A percentile compares a stretch with the other conserved stretches of the same genome.
Conservation (phyloP, 2,888 invertebrate genomes). For the Oscheius sp. region DNA sequence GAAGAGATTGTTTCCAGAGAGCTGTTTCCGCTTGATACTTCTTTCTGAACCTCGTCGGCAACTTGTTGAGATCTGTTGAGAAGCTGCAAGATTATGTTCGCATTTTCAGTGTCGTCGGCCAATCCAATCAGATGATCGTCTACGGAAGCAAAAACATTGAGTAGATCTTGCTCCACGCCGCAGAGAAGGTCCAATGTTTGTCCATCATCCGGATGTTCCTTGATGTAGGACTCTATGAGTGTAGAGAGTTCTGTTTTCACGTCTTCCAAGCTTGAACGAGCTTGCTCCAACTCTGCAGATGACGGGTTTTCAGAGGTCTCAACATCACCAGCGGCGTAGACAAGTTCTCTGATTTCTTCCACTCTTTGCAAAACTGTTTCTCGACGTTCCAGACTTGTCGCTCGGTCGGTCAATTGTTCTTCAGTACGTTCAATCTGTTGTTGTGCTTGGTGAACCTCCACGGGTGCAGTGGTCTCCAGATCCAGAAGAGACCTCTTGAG, state of each 20-base stretch:
- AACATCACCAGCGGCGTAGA: constrained; percentile 29
- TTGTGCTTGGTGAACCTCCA: constrained; percentile 28
- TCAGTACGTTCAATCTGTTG: constrained; percentile 28
- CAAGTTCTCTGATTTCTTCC: constrained; percentile 13
- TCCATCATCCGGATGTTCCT: constrained; percentile 7
- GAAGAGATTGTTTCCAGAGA: background rate
- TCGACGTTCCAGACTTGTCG: no score
- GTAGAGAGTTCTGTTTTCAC: background rate
- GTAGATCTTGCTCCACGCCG: constrained; percentile 21
- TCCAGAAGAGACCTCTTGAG: no score
- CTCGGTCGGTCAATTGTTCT: constrained; percentile 30
- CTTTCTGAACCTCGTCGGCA: constrained; percentile 2
- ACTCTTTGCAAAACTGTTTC: background rate
- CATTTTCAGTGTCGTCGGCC: constrained; percentile 2
- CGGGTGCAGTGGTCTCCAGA: background rate
- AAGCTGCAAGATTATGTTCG: constrained; percentile 21
- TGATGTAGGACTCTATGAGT: constrained; percentile 7
- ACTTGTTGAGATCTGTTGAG: constrained; percentile 36
- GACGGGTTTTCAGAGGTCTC: constrained; percentile 27
- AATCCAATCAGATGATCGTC: constrained; percentile 32
- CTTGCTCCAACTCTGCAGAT: constrained; percentile 30
- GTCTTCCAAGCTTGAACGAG: constrained; percentile 35
- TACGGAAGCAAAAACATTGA: constrained; percentile 27
- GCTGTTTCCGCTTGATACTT: constrained; percentile 21
- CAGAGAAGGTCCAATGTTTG: constrained; percentile 3